These are phyloP conservation scores for Dicyrtoma fusca DNA, from an alignment of 2,888 invertebrate species.

Conservation along the genomic window DNA sequence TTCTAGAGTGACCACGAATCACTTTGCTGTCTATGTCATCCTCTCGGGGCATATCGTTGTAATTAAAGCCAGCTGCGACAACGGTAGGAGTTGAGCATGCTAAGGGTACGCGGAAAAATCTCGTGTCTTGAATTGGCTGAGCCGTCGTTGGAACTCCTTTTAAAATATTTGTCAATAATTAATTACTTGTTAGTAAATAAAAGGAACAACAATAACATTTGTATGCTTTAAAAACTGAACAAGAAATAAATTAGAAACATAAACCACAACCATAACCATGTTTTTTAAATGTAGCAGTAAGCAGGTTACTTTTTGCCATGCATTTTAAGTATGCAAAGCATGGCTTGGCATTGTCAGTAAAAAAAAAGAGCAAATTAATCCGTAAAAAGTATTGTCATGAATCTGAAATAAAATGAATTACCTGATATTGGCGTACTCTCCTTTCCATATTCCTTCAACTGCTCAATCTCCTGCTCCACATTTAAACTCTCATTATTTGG, in stretches of 20 bases:
- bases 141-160: conserved; percentile 12
- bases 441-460: conserved; percentile 37
- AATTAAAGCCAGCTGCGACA: neutral
- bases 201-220: no score
- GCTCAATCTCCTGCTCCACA: conserved; percentile 39
- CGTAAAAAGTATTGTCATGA: neutral
- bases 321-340: no score
- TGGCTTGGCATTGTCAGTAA: no score
- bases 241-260: no score
- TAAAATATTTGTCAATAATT: neutral
- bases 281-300: no score
- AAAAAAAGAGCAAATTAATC: neutral
- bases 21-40: neutral
- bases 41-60: neutral
- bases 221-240: no score
- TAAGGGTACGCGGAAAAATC: conserved; percentile 25
- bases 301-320: no score
- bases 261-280: no score
- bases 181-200: neutral
- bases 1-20: no score
- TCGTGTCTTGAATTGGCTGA: conserved; percentile 19
- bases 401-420: conserved; percentile 22
- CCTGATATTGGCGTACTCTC: conserved; percentile 51
- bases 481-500: conserved; percentile 54
- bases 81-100: conserved; percentile 25